phyloP scores from a whole-genome alignment of 2,113 vertebrate species.

The Pelecanoides urinatrix region DNA sequence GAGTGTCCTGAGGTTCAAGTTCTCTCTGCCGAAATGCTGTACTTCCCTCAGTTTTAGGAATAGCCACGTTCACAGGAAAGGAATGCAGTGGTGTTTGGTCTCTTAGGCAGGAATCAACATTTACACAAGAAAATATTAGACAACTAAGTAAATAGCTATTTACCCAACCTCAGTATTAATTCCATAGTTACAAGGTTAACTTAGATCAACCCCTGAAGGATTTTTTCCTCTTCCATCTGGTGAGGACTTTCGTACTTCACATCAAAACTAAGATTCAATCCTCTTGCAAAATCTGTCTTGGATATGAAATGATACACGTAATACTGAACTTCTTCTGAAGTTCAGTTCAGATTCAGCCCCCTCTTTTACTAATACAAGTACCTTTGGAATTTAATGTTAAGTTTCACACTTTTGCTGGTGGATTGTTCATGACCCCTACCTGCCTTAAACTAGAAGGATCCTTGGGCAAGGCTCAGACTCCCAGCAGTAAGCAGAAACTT shows the following conservation, averaged over 20 bases:
- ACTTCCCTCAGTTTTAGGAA: slow-evolving; percentile 29
- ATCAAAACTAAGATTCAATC: neutral
- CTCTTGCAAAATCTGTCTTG: neutral
- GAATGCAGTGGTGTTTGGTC: slow-evolving; percentile 46
- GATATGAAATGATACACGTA: neutral
- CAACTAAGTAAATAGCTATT: slow-evolving; percentile 50
- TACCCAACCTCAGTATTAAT: slow-evolving; percentile 3
- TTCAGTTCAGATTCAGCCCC: neutral
- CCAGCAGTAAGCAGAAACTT: neutral
- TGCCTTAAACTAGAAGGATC: neutral
- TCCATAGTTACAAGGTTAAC: neutral
- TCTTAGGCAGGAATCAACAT: slow-evolving; percentile 31
- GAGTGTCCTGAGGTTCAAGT: slow-evolving; percentile 44
- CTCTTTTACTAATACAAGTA: neutral
- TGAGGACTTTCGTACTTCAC: neutral
- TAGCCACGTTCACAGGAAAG: slow-evolving; percentile 49
- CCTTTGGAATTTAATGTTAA: neutral
- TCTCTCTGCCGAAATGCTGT: slow-evolving; percentile 42
- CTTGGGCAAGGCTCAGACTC: neutral
- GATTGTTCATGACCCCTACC: neutral
- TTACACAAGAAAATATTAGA: slow-evolving; percentile 33
- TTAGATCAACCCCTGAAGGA: neutral
- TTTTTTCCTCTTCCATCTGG: neutral
- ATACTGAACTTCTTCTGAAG: neutral
- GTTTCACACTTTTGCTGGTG: neutral